Conservation (phyloP, 2,888 invertebrate species). For the Philereme vetulata region DNA sequence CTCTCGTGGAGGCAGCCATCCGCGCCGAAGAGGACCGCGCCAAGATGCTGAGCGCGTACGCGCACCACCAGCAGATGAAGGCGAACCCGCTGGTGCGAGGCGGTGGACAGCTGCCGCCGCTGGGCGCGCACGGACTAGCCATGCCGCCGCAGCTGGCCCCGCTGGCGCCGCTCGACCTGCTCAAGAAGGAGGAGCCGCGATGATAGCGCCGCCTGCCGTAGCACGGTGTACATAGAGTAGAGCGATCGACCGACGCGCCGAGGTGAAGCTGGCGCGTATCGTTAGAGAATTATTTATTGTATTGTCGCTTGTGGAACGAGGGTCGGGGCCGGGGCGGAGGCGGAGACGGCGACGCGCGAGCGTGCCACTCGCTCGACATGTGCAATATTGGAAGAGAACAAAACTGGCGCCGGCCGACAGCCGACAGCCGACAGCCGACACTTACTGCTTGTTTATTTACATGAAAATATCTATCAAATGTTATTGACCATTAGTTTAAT, state of each 20-base stretch:
- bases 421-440: constrained; percentile 62
- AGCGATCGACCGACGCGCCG: constrained; percentile 41
- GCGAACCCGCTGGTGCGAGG: constrained; percentile 74
- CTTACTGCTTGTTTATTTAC: constrained; percentile 82
- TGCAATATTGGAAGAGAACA: constrained; percentile 73
- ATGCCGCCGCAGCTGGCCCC: constrained; percentile 57
- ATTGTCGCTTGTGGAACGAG: constrained; percentile 62
- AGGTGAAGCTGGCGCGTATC: constrained; percentile 53
- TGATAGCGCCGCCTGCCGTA: constrained; percentile 64
- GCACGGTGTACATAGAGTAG: constrained; percentile 54
- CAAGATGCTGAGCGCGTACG: constrained; percentile 89
- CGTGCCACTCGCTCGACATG: constrained; percentile 64
- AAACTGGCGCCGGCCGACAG: constrained; percentile 60
- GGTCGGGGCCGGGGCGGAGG: constrained; percentile 42
- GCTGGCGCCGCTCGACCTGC: constrained; percentile 83
- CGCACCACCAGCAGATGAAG: constrained; percentile 83
- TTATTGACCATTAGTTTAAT: constrained; percentile 84
- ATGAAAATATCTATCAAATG: constrained; percentile 81
- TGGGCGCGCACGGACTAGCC: constrained; percentile 62
- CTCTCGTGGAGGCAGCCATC: constrained; percentile 90
- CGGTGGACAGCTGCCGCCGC: constrained; percentile 65
- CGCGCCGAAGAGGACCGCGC: constrained; percentile 91
- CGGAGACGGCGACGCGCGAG: constrained; percentile 55
- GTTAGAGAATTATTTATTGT: constrained; percentile 80
- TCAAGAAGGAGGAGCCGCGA: constrained; percentile 84